Base-by-base conservation (phyloP, 2,888 invertebrate genomes). In the Gryllus longicercus region DNA sequence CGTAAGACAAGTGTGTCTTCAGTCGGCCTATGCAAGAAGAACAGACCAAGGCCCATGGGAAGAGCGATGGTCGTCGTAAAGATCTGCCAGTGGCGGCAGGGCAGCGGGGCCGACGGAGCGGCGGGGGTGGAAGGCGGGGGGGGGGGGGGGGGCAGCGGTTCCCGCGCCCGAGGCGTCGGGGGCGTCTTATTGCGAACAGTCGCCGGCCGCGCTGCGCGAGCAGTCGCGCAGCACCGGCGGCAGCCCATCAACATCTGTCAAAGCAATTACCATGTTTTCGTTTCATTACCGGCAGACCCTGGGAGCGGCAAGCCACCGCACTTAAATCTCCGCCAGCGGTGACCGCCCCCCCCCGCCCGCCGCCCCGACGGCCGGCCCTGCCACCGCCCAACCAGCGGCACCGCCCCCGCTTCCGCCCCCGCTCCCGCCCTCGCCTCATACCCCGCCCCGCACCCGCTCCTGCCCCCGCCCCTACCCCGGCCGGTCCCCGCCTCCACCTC, bases 251-350 rank as follows among this genome's bases (percentile, higher is more conserved):
- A 63, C 63, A 63, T 63, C 63, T 63, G 63, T 63, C 63, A 63
- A 63, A 63, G 63, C 63, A 63, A 63, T 63, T 63, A 63, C 63
- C 63, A 63, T 63, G 63, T 63, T 63, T 63, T 63, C 63, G 63
- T 63, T 63, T n/a, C 63, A 63, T 63, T 63, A 63, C 63, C 63
- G n/a, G 63, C 14, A n/a, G n/a, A 14, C 14, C 14, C 63, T n/a
- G 16, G 16, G 16, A 14, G 16, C 63, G 16, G 16, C 63, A 3
- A 14, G 16, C 14, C 14, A 14, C 14, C 63, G 38, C 38, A 38
- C 38, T 38, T 38, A 4, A 38, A 38, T 38, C 38, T 38, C 38
- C 38, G 38, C 38, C 5, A 38, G 38, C 38, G 38, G 63, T 18
- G 63, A 63, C 63, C 14, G n/a, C 63, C 63, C 63, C 63, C 63